Conservation (phyloP, 2,888 invertebrate genomes). For the Habrosyne pyritoides region DNA sequence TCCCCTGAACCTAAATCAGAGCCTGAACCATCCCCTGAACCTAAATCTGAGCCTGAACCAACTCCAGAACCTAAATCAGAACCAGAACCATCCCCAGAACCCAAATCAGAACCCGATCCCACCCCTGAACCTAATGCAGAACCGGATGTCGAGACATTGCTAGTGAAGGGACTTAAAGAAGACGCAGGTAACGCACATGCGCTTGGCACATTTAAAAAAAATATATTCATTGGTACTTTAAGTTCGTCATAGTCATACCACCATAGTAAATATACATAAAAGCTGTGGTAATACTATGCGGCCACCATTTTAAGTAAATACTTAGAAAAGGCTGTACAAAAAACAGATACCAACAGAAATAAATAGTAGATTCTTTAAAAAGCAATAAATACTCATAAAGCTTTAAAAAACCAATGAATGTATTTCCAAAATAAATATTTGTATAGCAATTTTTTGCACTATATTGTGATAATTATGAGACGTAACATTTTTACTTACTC, state of each 20-base stretch:
- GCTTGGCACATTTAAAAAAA: slow-evolving; percentile 54
- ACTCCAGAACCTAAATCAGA: slow-evolving; percentile 65
- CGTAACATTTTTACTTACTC: neutral
- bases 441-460: slow-evolving; percentile 28
- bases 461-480: slow-evolving; percentile 4
- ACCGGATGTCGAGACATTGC: slow-evolving; percentile 75
- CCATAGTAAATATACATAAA: too few relatives aligned
- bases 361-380: too few relatives aligned
- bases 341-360: too few relatives aligned
- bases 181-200: slow-evolving; percentile 76
- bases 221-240: slow-evolving; percentile 12
- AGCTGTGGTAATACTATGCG: too few relatives aligned
- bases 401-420: slow-evolving; percentile 14
- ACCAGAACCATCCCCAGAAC: slow-evolving; percentile 63
- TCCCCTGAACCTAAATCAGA: slow-evolving; percentile 57
- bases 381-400: too few relatives aligned
- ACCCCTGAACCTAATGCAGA: slow-evolving; percentile 55
- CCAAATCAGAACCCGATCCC: slow-evolving; percentile 65
- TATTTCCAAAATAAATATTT: slow-evolving; percentile 10
- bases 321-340: too few relatives aligned
- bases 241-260: too few relatives aligned
- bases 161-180: slow-evolving; percentile 79
- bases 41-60: slow-evolving; percentile 74
- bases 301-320: too few relatives aligned
- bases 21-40: slow-evolving; percentile 63